Conservation (phyloP, 2,113 vertebrate species). For the Onychorhynchus coronatus region DNA sequence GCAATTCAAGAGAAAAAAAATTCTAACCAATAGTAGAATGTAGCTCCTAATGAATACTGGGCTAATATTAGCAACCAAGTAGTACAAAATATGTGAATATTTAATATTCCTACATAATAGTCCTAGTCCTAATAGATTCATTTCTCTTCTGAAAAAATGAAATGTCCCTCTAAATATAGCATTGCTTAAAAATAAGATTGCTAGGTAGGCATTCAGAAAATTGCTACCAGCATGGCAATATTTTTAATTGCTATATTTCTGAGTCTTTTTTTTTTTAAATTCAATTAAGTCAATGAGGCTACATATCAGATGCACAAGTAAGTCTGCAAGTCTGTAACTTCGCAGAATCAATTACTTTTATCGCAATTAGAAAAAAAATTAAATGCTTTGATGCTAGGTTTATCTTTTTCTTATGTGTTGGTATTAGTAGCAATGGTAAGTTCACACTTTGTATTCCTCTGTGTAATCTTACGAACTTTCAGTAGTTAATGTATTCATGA, state of each 20-base stretch:
- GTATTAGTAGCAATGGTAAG: neutral
- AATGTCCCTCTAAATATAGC: slow-evolving; percentile 31
- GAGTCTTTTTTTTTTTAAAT: neutral
- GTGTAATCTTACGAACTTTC: neutral
- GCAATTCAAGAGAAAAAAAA: neutral
- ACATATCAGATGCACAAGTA: neutral
- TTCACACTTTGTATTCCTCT: neutral
- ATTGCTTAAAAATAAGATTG: slow-evolving; percentile 5
- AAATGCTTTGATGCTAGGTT: neutral
- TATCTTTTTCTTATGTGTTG: neutral
- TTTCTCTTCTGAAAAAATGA: slow-evolving; percentile 38
- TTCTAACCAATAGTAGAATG: neutral
- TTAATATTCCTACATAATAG: slow-evolving; percentile 33
- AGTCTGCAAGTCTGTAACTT: neutral
- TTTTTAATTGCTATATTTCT: neutral
- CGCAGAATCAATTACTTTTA: neutral
- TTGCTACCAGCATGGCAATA: neutral
- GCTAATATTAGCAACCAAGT: slow-evolving; percentile 44
- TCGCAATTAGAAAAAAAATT: neutral
- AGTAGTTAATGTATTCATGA: neutral
- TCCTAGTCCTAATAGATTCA: neutral
- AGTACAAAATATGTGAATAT: slow-evolving; percentile 47
- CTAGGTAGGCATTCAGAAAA: slow-evolving; percentile 30
- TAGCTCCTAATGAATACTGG: slow-evolving; percentile 16
- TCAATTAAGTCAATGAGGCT: neutral